Conservation (phyloP, 2,888 invertebrate genomes). For the Troides oblongomaculatus region DNA sequence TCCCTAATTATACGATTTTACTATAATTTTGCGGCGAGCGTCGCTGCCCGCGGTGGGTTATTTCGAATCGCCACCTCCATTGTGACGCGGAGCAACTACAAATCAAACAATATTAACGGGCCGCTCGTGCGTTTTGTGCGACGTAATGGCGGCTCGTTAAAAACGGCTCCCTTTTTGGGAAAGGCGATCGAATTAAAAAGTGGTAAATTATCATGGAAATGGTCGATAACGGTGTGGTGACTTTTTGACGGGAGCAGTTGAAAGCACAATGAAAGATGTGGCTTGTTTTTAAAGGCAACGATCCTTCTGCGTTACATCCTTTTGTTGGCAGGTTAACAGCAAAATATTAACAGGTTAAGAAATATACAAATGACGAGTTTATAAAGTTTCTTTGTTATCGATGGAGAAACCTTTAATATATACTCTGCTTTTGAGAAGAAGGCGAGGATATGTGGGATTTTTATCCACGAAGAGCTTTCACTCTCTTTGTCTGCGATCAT, state of each 20-base stretch:
- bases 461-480: too few species aligned
- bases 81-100: constrained; percentile 58
- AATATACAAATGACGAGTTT: too few species aligned
- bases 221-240: constrained; percentile 35
- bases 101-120: constrained; percentile 66
- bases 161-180: constrained; percentile 46
- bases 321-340: not conserved
- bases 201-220: constrained; percentile 53
- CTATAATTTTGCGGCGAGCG: constrained; percentile 69
- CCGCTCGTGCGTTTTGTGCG: constrained; percentile 49
- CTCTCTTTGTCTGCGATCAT: too few species aligned
- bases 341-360: not conserved
- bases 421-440: too few species aligned
- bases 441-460: too few species aligned
- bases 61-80: constrained; percentile 66
- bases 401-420: too few species aligned
- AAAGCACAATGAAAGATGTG: constrained; percentile 11
- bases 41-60: constrained; percentile 48
- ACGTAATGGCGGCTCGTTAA: constrained; percentile 43
- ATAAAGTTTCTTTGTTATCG: too few species aligned
- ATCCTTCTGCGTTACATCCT: not conserved
- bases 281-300: not conserved
- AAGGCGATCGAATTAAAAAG: constrained; percentile 41
- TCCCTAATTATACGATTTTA: constrained; percentile 73
- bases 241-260: constrained; percentile 23